Conservation (phyloP, 2,888 invertebrate genomes). For the Dioctria linearis region DNA sequence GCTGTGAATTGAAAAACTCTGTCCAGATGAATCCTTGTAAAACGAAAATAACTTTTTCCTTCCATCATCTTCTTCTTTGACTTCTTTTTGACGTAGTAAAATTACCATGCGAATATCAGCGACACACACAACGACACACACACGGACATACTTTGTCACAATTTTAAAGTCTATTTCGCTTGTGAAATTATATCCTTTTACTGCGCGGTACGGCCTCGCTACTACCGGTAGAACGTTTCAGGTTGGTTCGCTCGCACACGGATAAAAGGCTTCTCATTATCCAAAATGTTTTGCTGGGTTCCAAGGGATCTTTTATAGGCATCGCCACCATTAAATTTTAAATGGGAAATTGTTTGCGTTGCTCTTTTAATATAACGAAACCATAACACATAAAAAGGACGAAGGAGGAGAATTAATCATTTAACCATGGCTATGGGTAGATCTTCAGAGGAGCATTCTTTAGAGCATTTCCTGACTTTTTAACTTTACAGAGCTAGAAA, state of each 20-base stretch:
- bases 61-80: background rate
- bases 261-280: slow-evolving; percentile 24
- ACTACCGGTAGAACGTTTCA: background rate
- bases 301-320: background rate
- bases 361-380: slow-evolving; percentile 7
- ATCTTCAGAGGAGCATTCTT: background rate
- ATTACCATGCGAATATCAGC: background rate
- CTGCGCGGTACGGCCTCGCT: no score
- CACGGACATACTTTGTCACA: slow-evolving; percentile 1
- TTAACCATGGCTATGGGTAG: slow-evolving; percentile 1
- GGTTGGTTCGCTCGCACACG: background rate
- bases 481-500: background rate
- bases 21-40: background rate
- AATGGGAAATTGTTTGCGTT: background rate
- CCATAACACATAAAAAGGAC: background rate
- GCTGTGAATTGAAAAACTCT: background rate
- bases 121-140: background rate
- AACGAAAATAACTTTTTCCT: background rate
- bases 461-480: background rate
- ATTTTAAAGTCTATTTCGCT: background rate
- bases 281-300: background rate
- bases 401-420: slow-evolving; percentile 7
- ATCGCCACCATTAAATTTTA: slow-evolving; percentile 8
- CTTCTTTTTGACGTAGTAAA: background rate
- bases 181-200: background rate